Evolutionary conservation across 2,113 vertebrate species (phyloP).

Genomic region (Semicossyphus pulcher): DNA sequence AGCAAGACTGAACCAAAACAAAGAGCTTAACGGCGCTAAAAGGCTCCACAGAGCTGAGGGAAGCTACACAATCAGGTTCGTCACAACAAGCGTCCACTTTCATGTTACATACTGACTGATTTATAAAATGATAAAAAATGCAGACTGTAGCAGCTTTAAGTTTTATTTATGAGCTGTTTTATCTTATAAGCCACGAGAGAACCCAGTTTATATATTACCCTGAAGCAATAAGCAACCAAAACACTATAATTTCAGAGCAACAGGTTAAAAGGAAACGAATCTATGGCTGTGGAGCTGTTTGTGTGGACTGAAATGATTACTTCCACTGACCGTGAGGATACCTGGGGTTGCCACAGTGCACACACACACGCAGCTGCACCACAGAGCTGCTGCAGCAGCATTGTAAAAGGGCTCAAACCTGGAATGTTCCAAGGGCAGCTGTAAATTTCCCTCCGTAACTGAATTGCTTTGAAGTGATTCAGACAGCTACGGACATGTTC

Average conservation of each 20-base stretch:
- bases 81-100: not conserved
- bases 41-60: not conserved
- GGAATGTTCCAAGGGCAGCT: constrained; percentile 67
- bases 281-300: not conserved
- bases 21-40: not conserved
- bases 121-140: not conserved
- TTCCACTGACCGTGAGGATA: constrained; percentile 1
- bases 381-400: constrained; percentile 15
- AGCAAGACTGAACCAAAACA: not conserved
- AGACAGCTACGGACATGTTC: constrained; percentile 43
- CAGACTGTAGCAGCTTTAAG: not conserved
- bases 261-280: not conserved
- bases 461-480: constrained; percentile 72
- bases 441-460: constrained; percentile 63
- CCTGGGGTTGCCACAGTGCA: not conserved
- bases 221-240: not conserved
- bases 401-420: constrained; percentile 40
- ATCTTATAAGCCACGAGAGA: not conserved
- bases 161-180: too few species aligned
- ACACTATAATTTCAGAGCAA: not conserved
- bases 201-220: not conserved
- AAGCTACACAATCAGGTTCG: not conserved
- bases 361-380: not conserved
- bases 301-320: constrained; percentile 6
- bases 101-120: too few species aligned